Conservation (phyloP, 2,113 vertebrate species). For the Pionites leucogaster region DNA sequence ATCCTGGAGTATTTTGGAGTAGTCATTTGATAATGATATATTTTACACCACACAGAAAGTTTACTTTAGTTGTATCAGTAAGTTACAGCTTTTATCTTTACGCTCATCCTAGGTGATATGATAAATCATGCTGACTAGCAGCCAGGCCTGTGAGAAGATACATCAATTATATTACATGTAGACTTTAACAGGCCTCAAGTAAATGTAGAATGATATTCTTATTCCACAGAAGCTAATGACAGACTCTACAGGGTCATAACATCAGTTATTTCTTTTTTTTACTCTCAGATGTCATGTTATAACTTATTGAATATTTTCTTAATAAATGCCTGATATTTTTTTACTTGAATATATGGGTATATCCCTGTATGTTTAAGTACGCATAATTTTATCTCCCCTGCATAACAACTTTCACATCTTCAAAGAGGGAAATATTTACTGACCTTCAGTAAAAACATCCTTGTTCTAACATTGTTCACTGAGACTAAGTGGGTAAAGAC, state of each 20-base stretch:
- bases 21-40: background rate
- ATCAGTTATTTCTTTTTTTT: background rate
- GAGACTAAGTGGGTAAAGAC: background rate
- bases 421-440: background rate
- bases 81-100: background rate
- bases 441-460: background rate
- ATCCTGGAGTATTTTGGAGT: background rate
- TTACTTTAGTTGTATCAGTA: background rate
- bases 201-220: background rate
- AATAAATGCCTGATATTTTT: background rate
- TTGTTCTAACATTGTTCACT: background rate
- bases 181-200: background rate
- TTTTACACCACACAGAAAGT: background rate
- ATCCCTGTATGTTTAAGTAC: fast-evolving
- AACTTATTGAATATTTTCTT: background rate
- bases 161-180: background rate
- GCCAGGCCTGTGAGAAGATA: background rate
- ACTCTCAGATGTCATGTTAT: background rate
- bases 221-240: background rate
- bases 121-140: background rate
- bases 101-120: background rate
- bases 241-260: background rate
- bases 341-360: background rate
- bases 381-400: background rate
- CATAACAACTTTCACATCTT: background rate